phyloP scores from a whole-genome alignment of 2,888 invertebrate genomes.

The Agrotis segetum region DNA sequence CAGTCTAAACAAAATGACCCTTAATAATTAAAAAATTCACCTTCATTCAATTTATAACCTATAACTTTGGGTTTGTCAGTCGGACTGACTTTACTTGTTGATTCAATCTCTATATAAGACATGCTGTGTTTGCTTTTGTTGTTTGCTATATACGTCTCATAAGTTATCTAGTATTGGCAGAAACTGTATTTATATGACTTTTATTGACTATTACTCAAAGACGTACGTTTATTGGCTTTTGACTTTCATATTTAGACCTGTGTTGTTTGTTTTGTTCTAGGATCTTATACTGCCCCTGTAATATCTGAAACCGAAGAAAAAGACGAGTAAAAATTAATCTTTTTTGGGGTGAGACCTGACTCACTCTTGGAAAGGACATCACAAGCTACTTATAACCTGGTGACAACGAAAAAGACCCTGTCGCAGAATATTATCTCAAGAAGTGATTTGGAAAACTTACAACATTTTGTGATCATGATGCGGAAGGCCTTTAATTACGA shows the following conservation, averaged over 20 bases:
- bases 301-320: too few species aligned
- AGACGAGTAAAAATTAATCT: too few species aligned
- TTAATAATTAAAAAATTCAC: background rate
- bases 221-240: conserved; percentile 31
- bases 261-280: background rate
- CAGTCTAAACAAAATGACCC: too few species aligned
- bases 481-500: too few species aligned
- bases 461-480: too few species aligned
- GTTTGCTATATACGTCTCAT: conserved; percentile 7
- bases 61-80: background rate
- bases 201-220: conserved; percentile 29
- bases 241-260: conserved; percentile 2
- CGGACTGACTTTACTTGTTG: background rate
- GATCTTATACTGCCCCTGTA: too few species aligned
- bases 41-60: background rate
- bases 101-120: background rate
- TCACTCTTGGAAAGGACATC: too few species aligned
- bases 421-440: too few species aligned
- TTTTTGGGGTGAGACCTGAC: too few species aligned
- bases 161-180: conserved; percentile 16
- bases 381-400: too few species aligned
- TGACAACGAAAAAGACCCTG: too few species aligned
- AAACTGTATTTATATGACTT: conserved; percentile 20
- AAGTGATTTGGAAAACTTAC: too few species aligned
- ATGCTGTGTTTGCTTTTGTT: background rate